A percentile compares a stretch with the other conserved stretches of the same genome.
Conservation (phyloP, 1,140 invertebrate species). For the Heliconius congener region DNA sequence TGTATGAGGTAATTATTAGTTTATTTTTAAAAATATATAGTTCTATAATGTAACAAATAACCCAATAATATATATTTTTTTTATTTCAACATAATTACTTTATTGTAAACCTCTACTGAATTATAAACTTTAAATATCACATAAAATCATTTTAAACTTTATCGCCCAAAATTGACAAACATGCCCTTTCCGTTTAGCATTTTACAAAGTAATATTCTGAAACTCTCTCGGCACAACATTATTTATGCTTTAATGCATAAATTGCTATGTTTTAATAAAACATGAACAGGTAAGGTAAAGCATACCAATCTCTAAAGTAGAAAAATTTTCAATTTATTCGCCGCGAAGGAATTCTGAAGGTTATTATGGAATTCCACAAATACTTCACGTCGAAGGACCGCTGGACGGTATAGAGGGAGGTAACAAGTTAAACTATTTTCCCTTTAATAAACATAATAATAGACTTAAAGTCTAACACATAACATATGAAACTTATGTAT, state of each 20-base stretch:
- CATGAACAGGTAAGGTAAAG: constrained; percentile 38
- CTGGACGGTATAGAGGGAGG: constrained; percentile 21
- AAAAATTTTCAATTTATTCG: constrained; percentile 43
- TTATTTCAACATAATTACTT: too few relatives aligned
- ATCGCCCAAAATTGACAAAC: background rate
- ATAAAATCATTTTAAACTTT: background rate
- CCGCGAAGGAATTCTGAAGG: constrained; percentile 37
- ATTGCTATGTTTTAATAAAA: constrained; percentile 41
- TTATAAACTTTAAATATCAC: background rate
- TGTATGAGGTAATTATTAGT: too few relatives aligned
- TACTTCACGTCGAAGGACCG: constrained; percentile 35
- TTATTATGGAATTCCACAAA: constrained; percentile 39
- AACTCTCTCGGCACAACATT: constrained; percentile 8
- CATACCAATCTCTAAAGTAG: constrained; percentile 39
- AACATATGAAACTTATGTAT: background rate
- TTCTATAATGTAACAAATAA: too few relatives aligned
- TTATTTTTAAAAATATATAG: too few relatives aligned
- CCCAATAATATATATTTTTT: too few relatives aligned
- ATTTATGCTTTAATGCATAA: constrained; percentile 30
- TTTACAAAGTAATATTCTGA: background rate
- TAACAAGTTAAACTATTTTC: background rate
- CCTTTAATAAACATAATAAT: background rate
- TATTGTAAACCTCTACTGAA: too few relatives aligned
- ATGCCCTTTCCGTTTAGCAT: background rate
- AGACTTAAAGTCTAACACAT: background rate